Percentiles rank a stretch among this genome's conserved stretches.
Conservation (phyloP, 2,888 invertebrate genomes). For the Troilus luridus region DNA sequence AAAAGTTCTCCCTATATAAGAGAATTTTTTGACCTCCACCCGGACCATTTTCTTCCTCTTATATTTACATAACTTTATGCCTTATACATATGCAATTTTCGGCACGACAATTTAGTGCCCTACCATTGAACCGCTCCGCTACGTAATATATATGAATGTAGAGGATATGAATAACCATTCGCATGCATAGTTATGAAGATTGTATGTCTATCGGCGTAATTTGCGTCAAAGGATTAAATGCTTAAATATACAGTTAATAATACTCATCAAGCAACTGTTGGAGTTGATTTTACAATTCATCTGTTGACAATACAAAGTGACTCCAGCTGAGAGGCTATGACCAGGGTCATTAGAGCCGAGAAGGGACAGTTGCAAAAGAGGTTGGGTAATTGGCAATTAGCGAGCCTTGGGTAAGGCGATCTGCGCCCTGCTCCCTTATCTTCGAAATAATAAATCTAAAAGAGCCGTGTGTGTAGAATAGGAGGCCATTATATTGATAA, state of each 20-base stretch:
- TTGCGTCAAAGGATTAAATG: background rate
- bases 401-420: constrained; percentile 16
- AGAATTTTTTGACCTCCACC: too few relatives aligned
- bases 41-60: too few relatives aligned
- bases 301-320: background rate
- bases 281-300: background rate
- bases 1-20: too few relatives aligned
- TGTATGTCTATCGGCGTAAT: too few relatives aligned
- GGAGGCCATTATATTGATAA: constrained; percentile 12
- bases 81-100: too few relatives aligned
- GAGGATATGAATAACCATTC: too few relatives aligned
- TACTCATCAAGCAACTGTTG: background rate
- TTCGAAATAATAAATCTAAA: constrained; percentile 32
- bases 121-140: too few relatives aligned
- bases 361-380: background rate
- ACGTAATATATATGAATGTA: too few relatives aligned
- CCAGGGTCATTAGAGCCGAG: background rate
- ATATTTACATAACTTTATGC: too few relatives aligned
- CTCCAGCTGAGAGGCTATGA: background rate
- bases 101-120: too few relatives aligned
- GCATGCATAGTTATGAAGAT: too few relatives aligned
- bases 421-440: background rate
- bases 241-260: background rate
- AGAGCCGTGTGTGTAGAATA: background rate
- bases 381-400: constrained; percentile 39